Base-by-base conservation (phyloP, 2,797 vertebrate genomes). In the Gymnothorax reevesii region DNA sequence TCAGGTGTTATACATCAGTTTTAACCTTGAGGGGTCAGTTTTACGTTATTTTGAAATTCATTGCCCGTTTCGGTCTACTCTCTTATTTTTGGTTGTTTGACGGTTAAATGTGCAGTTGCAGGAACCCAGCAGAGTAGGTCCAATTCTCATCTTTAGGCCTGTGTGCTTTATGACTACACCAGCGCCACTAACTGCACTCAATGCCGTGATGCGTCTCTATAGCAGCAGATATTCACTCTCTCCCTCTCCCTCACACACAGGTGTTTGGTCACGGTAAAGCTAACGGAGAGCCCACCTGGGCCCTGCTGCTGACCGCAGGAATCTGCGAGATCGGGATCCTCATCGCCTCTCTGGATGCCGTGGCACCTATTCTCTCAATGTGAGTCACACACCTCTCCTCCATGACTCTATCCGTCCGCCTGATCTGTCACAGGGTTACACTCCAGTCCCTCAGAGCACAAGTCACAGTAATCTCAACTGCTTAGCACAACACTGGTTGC, bases 201-300 rank as follows among this genome's bases (percentile, higher is more conserved):
- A 42, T 42, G 33, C 33, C 33, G 33, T 42, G 33, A 42, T 42
- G 33, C 33, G 33, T 42, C 2, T 42, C 33, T 42, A 42, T 42
- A 42, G 33, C 33, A 42, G 33, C 33, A 42, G 33, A 42, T 42
- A 42, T 8, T 52, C 66, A 57, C 66, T 75, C n/a, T 75, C 54
- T 55, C 57, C 22, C 69, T 42, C 57, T 49, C 59, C 33, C 57
- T 22, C 82, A 20, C 33, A 4, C 52, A 3, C 82, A 99, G 98
- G 94, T 99, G 66, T 99, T 99, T 57, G 98, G 98, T 90, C 98
- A 98, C 7, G 97, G 98, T 54, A 99, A 99, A 91, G 91, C 96
- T 80, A 99, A 98, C 0, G 98, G 98, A n/a, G 98, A 99, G 90
- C 98, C 98, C 55, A 99, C 98, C 0, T 99, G 98, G 98, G 98